Percentiles rank a stretch among this genome's conserved stretches.
These are phyloP conservation scores for Myrmecophaga tridactyla DNA, from an alignment of 2,113 vertebrate species.

Conservation along the genomic window DNA sequence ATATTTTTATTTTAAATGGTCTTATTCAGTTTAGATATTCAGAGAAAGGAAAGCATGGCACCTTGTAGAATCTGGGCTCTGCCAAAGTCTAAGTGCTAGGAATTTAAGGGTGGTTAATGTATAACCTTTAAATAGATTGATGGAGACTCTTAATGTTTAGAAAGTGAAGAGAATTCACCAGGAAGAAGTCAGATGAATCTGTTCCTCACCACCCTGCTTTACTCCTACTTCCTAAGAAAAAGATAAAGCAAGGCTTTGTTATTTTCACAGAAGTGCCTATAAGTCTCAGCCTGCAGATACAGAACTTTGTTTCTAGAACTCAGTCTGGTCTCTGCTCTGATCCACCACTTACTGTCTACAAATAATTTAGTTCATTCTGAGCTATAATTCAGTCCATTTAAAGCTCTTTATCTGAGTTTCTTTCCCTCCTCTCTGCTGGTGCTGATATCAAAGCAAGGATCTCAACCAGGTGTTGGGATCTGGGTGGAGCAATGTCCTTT, in stretches of 20 bases:
- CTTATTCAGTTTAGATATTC: not conserved
- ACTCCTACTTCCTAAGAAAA: not conserved
- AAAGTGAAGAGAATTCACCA: not conserved
- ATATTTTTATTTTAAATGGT: slow-evolving; percentile 20
- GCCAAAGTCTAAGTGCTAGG: not conserved
- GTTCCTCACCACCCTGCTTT: not conserved
- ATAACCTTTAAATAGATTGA: not conserved
- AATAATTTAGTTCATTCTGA: not conserved
- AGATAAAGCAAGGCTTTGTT: not conserved
- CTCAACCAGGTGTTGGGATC: not conserved
- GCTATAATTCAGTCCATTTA: not conserved
- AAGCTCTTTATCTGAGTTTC: not conserved
- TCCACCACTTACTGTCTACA: not conserved
- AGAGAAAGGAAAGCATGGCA: not conserved
- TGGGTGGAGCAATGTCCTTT: not conserved
- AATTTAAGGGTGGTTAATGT: not conserved
- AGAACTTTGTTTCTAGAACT: not conserved
- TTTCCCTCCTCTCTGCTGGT: not conserved
- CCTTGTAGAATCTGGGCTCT: not conserved
- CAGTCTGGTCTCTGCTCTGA: not conserved
- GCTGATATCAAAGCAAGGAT: not conserved
- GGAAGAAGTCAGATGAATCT: not conserved
- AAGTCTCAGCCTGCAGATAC: rapidly evolving
- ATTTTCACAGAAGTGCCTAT: rapidly evolving
- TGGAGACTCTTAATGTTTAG: not conserved